Percentiles rank a stretch among this genome's conserved stretches.
Evolutionary conservation across 2,888 invertebrate genomes (phyloP).

Genomic region (Eugnorisma glareosa): DNA sequence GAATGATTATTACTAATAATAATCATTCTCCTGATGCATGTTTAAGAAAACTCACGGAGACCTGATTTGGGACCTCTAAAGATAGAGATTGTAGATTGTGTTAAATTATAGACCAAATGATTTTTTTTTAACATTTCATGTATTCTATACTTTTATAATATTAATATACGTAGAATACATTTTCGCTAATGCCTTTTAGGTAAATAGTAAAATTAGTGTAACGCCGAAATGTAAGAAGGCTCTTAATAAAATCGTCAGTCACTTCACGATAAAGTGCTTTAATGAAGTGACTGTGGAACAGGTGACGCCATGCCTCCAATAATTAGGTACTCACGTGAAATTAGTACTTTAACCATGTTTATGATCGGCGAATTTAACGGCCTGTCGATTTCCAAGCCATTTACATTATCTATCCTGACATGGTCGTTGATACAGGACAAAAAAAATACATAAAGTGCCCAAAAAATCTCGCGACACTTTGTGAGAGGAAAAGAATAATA

Average conservation of each 20-base stretch:
- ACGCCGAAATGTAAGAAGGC: not conserved
- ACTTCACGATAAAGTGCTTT: not conserved
- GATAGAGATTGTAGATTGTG: no score
- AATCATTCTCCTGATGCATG: no score
- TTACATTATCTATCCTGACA: conserved; percentile 58
- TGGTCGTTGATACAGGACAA: not conserved
- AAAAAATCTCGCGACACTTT: not conserved
- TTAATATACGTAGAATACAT: no score
- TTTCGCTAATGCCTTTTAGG: no score
- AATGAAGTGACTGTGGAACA: conserved; percentile 33
- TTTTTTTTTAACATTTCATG: no score
- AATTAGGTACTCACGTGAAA: conserved; percentile 50
- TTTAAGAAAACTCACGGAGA: no score
- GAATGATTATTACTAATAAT: no score
- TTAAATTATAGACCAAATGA: no score
- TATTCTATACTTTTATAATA: no score
- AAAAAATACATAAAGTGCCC: not conserved
- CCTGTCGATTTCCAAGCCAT: conserved; percentile 58
- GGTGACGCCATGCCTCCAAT: conserved; percentile 41
- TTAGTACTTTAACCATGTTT: conserved; percentile 36
- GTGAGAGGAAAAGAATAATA: no score
- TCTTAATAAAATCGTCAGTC: not conserved
- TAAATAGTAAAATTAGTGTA: not conserved
- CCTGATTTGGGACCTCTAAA: no score
- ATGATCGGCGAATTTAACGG: conserved; percentile 53